Conservation (phyloP, 2,113 vertebrate genomes). For the Salvator merianae region DNA sequence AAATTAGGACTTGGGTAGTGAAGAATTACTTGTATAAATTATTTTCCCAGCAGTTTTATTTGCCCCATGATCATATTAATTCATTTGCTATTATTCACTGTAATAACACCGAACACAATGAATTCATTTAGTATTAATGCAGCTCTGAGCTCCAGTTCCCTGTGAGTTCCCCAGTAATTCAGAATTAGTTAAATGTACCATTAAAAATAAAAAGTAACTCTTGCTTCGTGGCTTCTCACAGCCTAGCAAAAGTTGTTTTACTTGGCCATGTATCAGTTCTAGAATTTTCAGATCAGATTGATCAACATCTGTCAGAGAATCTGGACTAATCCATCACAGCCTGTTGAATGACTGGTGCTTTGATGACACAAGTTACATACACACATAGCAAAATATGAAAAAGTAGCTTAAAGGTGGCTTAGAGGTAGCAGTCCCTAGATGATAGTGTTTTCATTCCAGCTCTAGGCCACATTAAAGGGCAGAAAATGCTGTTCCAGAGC, state of each 20-base stretch:
- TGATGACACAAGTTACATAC: constrained; percentile 31
- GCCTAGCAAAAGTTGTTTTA: constrained; percentile 42
- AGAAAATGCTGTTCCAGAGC: too few species aligned
- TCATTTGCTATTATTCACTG: constrained; percentile 54
- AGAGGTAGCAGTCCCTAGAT: too few species aligned
- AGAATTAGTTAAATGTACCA: constrained; percentile 57
- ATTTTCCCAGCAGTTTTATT: constrained; percentile 51
- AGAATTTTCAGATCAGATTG: constrained; percentile 37
- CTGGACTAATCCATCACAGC: constrained; percentile 64
- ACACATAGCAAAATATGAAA: too few species aligned
- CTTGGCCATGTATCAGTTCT: constrained; percentile 43
- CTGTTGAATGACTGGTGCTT: constrained; percentile 60
- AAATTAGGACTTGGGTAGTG: constrained; percentile 33
- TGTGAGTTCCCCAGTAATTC: constrained; percentile 50
- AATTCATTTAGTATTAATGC: constrained; percentile 54
- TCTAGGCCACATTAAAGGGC: too few species aligned
- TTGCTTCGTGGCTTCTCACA: constrained; percentile 34
- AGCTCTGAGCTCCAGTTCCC: constrained; percentile 38
- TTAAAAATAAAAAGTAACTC: constrained; percentile 52
- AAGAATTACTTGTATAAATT: constrained; percentile 48
- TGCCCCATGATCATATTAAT: constrained; percentile 51
- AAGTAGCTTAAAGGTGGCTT: too few species aligned
- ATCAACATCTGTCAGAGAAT: constrained; percentile 48
- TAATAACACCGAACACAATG: constrained; percentile 50
- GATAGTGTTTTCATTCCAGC: too few species aligned